A percentile compares a stretch with the other conserved stretches of the same genome.
These are phyloP conservation scores for Sialis fuliginosa DNA, from an alignment of 2,888 invertebrate genomes.

Conservation along the genomic window DNA sequence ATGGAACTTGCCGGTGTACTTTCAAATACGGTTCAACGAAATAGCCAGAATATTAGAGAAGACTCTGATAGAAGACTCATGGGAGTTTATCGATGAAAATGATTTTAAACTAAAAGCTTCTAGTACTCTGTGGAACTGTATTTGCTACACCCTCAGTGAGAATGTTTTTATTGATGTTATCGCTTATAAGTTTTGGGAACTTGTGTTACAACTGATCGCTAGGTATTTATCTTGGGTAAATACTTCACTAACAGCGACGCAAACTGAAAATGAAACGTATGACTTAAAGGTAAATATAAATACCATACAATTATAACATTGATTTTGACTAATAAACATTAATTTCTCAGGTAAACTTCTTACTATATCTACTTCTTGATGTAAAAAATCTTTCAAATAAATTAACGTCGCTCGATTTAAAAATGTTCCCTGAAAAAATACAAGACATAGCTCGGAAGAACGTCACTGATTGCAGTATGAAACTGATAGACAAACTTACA, in stretches of 20 bases:
- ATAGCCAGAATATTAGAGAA: constrained; percentile 54
- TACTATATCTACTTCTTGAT: constrained; percentile 25
- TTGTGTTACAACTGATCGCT: constrained; percentile 66
- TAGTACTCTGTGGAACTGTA: constrained; percentile 27
- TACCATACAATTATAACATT: too few relatives aligned
- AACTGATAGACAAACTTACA: constrained; percentile 12
- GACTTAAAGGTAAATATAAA: constrained; percentile 1
- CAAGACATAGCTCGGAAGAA: constrained; percentile 4
- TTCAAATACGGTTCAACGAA: constrained; percentile 88
- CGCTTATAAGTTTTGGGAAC: constrained; percentile 74
- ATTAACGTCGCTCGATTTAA: constrained; percentile 15
- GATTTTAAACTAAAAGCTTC: constrained; percentile 31
- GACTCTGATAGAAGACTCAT: constrained; percentile 20
- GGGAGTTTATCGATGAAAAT: constrained; percentile 17
- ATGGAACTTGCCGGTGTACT: constrained; percentile 94
- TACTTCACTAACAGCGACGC: constrained; percentile 13
- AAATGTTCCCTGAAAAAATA: constrained; percentile 1
- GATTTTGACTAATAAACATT: not conserved
- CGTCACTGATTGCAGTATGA: constrained; percentile 7
- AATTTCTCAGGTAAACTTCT: constrained; percentile 15
- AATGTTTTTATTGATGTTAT: constrained; percentile 64
- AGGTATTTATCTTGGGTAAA: constrained; percentile 61
- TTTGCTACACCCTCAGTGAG: constrained; percentile 49
- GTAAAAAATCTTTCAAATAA: constrained; percentile 19
- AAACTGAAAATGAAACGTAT: constrained; percentile 1